Conservation (phyloP, 2,113 vertebrate genomes). For the Microcebus lehilahytsara region DNA sequence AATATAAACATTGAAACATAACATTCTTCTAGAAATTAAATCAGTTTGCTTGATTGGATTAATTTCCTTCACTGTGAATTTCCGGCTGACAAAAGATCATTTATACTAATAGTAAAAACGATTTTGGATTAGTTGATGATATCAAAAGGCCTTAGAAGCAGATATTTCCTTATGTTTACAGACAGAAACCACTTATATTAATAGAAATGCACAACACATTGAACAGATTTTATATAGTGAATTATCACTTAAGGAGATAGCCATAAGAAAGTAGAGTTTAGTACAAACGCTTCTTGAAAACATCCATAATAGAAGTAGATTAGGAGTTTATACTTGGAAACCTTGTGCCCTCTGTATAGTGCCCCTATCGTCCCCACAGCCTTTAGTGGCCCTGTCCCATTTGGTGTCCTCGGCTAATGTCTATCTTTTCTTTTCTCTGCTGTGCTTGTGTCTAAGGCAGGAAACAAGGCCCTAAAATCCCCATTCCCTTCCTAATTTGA, state of each 20-base stretch:
- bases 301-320: constrained; percentile 86
- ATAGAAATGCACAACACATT: neutral
- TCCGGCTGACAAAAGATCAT: neutral
- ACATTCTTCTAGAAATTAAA: neutral
- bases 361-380: neutral
- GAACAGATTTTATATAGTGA: neutral
- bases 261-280: neutral
- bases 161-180: neutral
- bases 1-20: neutral
- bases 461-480: neutral
- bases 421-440: constrained; percentile 19
- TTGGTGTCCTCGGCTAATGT: constrained; percentile 29
- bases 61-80: neutral
- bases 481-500: neutral
- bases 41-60: neutral
- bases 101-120: neutral
- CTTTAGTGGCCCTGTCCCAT: constrained; percentile 2
- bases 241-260: neutral
- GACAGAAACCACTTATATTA: neutral
- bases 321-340: constrained; percentile 76
- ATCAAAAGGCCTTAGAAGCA: neutral
- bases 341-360: constrained; percentile 60
- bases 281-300: neutral
- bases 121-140: neutral
- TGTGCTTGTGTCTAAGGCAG: constrained; percentile 45